These are phyloP conservation scores for Yponomeuta cagnagella DNA, from an alignment of 2,888 invertebrate species.

Conservation along the genomic window DNA sequence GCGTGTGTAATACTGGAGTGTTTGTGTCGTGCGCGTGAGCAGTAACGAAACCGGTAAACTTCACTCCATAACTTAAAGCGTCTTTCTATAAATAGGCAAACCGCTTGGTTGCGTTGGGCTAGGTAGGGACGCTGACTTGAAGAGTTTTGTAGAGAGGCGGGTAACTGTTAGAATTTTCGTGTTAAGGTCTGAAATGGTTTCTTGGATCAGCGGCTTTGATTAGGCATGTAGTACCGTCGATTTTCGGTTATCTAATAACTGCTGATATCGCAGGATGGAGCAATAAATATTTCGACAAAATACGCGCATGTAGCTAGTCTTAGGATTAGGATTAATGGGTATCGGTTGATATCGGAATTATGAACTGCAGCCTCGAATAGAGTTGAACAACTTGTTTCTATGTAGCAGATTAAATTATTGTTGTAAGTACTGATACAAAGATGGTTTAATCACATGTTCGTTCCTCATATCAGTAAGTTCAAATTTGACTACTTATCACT, in stretches of 20 bases:
- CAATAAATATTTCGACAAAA: too few species aligned
- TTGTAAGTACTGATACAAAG: too few species aligned
- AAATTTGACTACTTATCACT: too few species aligned
- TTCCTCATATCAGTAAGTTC: too few species aligned
- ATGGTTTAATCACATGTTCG: too few species aligned
- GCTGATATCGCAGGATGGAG: neutral
- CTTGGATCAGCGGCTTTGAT: too few species aligned
- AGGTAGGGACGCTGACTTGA: neutral
- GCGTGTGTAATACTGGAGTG: neutral
- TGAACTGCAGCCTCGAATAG: neutral
- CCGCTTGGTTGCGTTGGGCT: constrained; percentile 1
- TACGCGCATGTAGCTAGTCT: too few species aligned
- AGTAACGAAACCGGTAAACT: constrained; percentile 10
- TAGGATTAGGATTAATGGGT: too few species aligned
- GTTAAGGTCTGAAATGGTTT: too few species aligned
- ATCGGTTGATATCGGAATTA: too few species aligned
- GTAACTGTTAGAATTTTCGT: too few species aligned
- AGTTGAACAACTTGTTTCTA: neutral
- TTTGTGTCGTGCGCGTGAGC: constrained; percentile 4
- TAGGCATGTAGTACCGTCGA: neutral
- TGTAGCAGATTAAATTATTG: neutral
- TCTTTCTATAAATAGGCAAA: constrained; percentile 4
- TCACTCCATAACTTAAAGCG: neutral
- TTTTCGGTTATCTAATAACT: neutral
- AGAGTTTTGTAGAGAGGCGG: neutral